Conservation (phyloP, 30 jellyfish, hydroid and myxozoan species). For the Hydra vulgaris region DNA sequence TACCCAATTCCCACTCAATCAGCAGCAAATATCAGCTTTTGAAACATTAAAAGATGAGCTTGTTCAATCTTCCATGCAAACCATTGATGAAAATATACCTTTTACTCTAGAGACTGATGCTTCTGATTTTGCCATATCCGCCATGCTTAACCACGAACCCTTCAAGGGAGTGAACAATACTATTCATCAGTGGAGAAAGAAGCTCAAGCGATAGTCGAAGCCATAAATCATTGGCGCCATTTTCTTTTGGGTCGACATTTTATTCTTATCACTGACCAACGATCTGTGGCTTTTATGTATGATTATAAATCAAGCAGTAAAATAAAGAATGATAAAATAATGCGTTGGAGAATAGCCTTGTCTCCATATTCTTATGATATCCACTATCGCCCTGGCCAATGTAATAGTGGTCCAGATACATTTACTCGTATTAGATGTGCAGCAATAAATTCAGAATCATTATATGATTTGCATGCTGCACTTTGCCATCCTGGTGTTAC, state of each 20-base stretch:
- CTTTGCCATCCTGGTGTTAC: conserved; percentile 81
- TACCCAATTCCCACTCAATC: conserved; percentile 28
- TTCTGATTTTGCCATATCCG: conserved; percentile 62
- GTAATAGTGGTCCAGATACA: conserved; percentile 52
- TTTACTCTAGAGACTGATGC: conserved; percentile 67
- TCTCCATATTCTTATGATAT: conserved; percentile 54
- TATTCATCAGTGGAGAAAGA: conserved; percentile 59
- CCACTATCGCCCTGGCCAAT: conserved; percentile 62
- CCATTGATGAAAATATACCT: conserved; percentile 43
- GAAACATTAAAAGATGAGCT: conserved; percentile 21
- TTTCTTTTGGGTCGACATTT: conserved; percentile 47
- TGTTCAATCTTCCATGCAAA: neutral
- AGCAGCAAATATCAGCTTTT: conserved; percentile 32
- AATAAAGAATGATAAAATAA: conserved; percentile 60
- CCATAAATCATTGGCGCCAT: conserved; percentile 57
- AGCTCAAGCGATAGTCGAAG: conserved; percentile 52
- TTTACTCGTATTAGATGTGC: conserved; percentile 36
- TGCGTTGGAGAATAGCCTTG: conserved; percentile 66
- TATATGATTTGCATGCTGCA: conserved; percentile 22
- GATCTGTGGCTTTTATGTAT: conserved; percentile 54
- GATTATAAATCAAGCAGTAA: conserved; percentile 28
- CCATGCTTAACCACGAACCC: conserved; percentile 60
- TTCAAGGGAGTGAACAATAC: conserved; percentile 30
- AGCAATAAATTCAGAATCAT: conserved; percentile 10
- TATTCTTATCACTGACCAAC: conserved; percentile 56